A percentile compares a stretch with the other conserved stretches of the same genome.
phyloP scores from a whole-genome alignment of 2,113 vertebrate genomes.

The Rhegmatorhina hoffmannsi region DNA sequence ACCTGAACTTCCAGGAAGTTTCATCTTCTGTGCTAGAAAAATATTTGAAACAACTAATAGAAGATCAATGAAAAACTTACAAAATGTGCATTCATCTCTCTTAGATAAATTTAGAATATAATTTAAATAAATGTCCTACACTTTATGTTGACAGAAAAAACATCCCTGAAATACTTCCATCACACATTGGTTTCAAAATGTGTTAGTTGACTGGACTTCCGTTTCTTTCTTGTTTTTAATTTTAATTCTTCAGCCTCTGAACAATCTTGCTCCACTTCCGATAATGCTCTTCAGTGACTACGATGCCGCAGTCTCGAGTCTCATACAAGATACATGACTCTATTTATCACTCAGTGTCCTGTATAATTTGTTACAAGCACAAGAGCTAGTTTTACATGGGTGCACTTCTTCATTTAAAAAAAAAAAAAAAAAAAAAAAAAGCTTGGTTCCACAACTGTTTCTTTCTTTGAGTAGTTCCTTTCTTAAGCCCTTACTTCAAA shows the following conservation, averaged over 20 bases:
- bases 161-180: background rate
- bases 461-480: background rate
- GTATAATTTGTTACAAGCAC: conserved; percentile 41
- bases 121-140: background rate
- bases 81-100: background rate
- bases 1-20: background rate
- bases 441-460: background rate
- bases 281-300: background rate
- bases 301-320: background rate
- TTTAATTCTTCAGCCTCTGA: background rate
- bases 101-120: background rate
- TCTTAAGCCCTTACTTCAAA: background rate
- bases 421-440: background rate
- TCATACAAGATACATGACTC: conserved; percentile 41
- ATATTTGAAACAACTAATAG: background rate
- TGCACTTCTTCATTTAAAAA: background rate
- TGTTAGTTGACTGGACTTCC: background rate
- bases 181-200: background rate
- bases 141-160: background rate
- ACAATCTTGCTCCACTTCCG: background rate
- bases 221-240: background rate
- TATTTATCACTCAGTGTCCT: conserved; percentile 45
- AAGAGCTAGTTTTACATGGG: conserved; percentile 22
- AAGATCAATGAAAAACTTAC: background rate
- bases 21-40: background rate